phyloP scores from a whole-genome alignment of 2,797 vertebrate species.

The Gymnodraco acuticeps region DNA sequence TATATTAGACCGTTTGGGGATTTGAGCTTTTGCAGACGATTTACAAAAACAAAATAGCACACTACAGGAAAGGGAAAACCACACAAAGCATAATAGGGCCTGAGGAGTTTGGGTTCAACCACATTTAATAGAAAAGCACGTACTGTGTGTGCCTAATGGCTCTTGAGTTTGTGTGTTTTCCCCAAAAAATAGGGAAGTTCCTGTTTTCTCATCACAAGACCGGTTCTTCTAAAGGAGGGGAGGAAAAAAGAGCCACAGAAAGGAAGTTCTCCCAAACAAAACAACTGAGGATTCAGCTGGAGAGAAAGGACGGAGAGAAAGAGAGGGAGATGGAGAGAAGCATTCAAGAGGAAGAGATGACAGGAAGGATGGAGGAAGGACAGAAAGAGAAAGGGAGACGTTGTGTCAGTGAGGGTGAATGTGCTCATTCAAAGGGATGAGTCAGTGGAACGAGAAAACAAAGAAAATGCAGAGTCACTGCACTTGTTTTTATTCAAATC shows the following conservation, averaged over 20 bases:
- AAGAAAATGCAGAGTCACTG: slow-evolving; percentile 81
- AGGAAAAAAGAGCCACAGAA: slow-evolving; percentile 60
- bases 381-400: slow-evolving; percentile 5
- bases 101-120: not conserved
- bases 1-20: too few relatives aligned
- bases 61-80: too few relatives aligned
- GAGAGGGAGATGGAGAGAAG: not conserved
- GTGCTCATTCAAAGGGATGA: slow-evolving; percentile 71
- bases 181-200: slow-evolving; percentile 59
- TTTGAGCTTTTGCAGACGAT: too few relatives aligned
- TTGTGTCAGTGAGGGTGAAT: slow-evolving; percentile 68
- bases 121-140: not conserved
- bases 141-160: not conserved
- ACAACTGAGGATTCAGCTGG: slow-evolving; percentile 47
- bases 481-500: slow-evolving; percentile 38
- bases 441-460: slow-evolving; percentile 73
- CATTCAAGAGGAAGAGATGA: not conserved
- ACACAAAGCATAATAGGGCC: too few relatives aligned
- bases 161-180: slow-evolving; percentile 29
- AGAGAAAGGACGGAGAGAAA: slow-evolving; percentile 15
- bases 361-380: slow-evolving; percentile 13
- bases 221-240: slow-evolving; percentile 35
- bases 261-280: slow-evolving; percentile 59
- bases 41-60: too few relatives aligned
- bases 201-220: slow-evolving; percentile 77